Evolutionary conservation across 2,113 vertebrate species (phyloP).

Genomic region (Cephalopterus ornatus): DNA sequence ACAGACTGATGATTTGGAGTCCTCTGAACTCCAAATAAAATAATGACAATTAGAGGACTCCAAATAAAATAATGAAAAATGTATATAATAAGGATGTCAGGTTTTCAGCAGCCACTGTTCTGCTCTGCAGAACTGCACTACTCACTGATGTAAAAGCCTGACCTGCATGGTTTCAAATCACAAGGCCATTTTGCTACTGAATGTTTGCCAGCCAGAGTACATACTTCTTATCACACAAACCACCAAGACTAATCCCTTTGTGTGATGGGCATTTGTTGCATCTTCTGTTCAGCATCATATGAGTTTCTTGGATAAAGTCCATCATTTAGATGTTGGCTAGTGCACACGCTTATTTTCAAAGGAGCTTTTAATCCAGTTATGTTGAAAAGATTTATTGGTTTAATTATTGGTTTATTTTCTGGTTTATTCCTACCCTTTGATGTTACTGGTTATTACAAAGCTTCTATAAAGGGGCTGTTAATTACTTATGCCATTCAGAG

Average conservation of each 20-base stretch:
- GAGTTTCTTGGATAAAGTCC: slow-evolving; percentile 15
- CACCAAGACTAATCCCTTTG: neutral
- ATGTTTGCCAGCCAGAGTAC: neutral
- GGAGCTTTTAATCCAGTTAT: slow-evolving; percentile 19
- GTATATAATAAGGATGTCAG: neutral
- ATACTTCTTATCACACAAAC: neutral
- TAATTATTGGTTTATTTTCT: slow-evolving; percentile 62
- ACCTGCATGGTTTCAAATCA: neutral
- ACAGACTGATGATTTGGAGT: too few species aligned
- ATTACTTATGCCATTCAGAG: slow-evolving; percentile 48
- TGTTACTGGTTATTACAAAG: slow-evolving; percentile 32
- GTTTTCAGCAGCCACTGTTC: neutral
- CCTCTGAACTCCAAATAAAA: neutral
- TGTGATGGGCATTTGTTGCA: neutral
- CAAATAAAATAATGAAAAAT: neutral
- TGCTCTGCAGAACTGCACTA: neutral
- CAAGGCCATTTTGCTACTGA: neutral
- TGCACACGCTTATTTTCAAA: slow-evolving; percentile 45
- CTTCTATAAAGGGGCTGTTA: slow-evolving; percentile 18
- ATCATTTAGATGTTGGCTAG: neutral
- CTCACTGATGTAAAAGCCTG: neutral
- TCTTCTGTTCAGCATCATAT: neutral
- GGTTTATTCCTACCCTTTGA: slow-evolving; percentile 40
- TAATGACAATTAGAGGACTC: accelerated
- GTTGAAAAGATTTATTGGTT: slow-evolving; percentile 50